Evolutionary conservation across 2,113 vertebrate species (phyloP).

Genomic region (Phoenicopterus ruber): DNA sequence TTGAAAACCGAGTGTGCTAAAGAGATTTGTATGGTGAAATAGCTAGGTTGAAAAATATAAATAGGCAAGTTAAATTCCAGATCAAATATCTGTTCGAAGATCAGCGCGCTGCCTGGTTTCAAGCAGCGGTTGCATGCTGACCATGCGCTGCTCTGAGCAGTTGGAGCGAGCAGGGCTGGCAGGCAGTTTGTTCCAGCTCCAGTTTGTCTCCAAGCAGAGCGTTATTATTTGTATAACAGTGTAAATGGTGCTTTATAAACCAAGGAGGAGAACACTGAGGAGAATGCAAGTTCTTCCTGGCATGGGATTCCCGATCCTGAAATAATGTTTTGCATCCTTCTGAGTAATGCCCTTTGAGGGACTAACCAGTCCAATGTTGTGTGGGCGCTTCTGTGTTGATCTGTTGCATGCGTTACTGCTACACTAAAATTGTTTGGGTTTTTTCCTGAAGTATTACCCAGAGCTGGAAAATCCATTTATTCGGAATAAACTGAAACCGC

Average conservation of each 20-base stretch:
- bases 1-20: background rate
- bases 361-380: background rate
- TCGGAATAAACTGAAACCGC: background rate
- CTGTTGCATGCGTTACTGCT: background rate
- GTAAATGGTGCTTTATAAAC: background rate
- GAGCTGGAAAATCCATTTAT: background rate
- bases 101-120: fast-evolving
- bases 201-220: background rate
- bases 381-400: background rate
- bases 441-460: background rate
- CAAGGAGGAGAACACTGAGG: background rate
- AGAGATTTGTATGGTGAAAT: background rate
- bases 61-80: background rate
- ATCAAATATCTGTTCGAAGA: background rate
- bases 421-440: background rate
- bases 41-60: background rate
- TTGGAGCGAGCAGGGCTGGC: background rate
- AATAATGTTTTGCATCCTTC: background rate
- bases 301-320: background rate
- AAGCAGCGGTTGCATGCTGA: fast-evolving
- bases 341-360: background rate
- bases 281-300: background rate
- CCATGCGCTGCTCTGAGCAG: fast-evolving
- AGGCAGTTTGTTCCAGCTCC: background rate
- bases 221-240: background rate